A percentile compares a stretch with the other conserved stretches of the same genome.
Evolutionary conservation across 2,113 vertebrate genomes (phyloP).

Genomic region (Emydocephalus ijimae): DNA sequence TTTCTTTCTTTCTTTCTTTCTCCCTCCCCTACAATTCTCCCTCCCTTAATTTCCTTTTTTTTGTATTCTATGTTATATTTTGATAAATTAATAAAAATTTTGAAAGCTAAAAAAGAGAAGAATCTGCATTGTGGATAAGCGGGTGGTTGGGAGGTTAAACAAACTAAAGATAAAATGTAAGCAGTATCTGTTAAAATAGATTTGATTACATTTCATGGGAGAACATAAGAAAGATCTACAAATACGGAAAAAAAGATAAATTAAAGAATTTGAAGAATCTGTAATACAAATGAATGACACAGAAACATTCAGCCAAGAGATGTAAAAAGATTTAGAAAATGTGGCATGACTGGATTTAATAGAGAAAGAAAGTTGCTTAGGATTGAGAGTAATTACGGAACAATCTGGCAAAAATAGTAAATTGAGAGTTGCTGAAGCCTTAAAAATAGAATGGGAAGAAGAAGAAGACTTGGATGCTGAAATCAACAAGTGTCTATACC

Average conservation of each 20-base stretch:
- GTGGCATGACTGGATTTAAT: neutral
- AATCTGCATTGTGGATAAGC: no score
- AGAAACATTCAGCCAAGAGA: neutral
- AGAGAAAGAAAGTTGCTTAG: neutral
- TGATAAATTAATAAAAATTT: no score
- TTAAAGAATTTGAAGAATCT: neutral
- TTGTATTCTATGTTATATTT: no score
- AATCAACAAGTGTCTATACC: neutral
- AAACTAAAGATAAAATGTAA: neutral
- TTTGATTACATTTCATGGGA: neutral
- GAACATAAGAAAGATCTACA: neutral
- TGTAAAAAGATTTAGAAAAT: neutral
- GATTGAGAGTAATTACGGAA: neutral
- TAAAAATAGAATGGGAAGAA: neutral
- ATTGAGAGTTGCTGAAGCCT: neutral
- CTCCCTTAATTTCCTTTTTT: no score
- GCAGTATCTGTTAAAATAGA: neutral
- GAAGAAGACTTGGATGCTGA: neutral
- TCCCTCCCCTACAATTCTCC: no score
- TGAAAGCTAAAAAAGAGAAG: no score
- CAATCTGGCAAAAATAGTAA: neutral
- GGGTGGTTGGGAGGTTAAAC: no score
- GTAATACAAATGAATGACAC: neutral
- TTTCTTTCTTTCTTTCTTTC: neutral
- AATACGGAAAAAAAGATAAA: neutral